A percentile compares a stretch with the other conserved stretches of the same genome.
Conservation (phyloP, 2,888 invertebrate species). For the Alviniconcha strummeri region DNA sequence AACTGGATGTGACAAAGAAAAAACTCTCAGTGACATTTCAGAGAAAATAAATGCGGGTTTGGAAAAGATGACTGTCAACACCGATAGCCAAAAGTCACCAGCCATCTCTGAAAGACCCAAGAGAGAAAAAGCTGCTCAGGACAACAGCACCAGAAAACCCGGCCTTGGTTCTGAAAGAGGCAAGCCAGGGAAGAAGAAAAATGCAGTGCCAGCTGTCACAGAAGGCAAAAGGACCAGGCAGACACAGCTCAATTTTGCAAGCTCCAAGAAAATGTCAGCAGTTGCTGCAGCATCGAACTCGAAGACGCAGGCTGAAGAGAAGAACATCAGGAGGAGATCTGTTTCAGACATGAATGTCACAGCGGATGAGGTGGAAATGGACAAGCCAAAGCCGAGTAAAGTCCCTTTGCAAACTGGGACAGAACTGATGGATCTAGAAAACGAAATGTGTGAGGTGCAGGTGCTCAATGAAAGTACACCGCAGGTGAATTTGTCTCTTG, state of each 20-base stretch:
- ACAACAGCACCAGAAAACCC: neutral
- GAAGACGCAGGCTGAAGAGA: conserved; percentile 16
- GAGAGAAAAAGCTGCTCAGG: neutral
- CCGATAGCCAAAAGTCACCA: neutral
- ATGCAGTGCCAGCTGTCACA: neutral
- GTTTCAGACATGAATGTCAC: neutral
- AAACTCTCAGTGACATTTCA: neutral
- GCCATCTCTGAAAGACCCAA: neutral
- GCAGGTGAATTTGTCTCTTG: conserved; percentile 25
- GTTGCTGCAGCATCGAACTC: neutral
- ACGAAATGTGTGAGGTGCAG: conserved; percentile 7
- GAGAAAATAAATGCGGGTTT: neutral
- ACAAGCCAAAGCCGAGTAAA: neutral
- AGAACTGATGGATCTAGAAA: conserved; percentile 10
- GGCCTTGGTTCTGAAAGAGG: neutral
- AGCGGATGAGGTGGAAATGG: neutral
- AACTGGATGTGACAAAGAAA: neutral
- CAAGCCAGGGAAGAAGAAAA: neutral
- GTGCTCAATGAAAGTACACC: conserved; percentile 38
- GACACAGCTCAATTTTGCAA: conserved; percentile 22
- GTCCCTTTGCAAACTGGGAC: neutral
- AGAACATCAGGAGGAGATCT: neutral
- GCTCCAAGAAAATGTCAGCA: neutral
- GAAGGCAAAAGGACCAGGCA: conserved; percentile 15
- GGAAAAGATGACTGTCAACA: neutral